Conservation (phyloP, 2,797 vertebrate genomes). For the Peromyscus attwateri region DNA sequence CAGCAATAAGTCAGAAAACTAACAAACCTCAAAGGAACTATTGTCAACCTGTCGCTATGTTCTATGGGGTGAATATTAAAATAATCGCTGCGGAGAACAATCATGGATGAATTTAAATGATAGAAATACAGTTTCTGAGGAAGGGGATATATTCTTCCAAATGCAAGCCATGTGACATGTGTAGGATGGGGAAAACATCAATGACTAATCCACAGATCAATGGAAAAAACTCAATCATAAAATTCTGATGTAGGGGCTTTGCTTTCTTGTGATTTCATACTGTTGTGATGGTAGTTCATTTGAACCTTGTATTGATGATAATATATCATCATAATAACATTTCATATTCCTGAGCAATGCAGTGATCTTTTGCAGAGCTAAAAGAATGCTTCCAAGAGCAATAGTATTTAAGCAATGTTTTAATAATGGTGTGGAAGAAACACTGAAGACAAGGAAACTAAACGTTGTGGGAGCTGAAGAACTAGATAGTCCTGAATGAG, state of each 20-base stretch:
- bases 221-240: conserved; percentile 6
- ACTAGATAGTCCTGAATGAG: background rate
- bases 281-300: background rate
- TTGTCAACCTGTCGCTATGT: background rate
- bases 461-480: background rate
- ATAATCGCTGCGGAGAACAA: background rate
- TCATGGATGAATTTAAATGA: background rate
- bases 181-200: conserved; percentile 42
- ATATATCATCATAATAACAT: background rate
- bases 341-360: background rate
- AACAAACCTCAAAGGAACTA: background rate
- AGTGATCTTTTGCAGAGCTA: background rate
- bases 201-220: conserved; percentile 51
- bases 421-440: background rate
- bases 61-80: background rate
- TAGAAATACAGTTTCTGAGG: background rate
- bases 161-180: background rate
- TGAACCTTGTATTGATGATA: background rate
- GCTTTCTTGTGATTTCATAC: background rate
- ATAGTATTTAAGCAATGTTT: background rate
- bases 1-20: conserved; percentile 9
- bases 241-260: background rate
- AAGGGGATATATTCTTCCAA: background rate
- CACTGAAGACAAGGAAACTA: background rate
- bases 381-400: conserved; percentile 3